These are phyloP conservation scores for Danio choprae DNA, from an alignment of 2,797 vertebrate species.

Conservation along the genomic window DNA sequence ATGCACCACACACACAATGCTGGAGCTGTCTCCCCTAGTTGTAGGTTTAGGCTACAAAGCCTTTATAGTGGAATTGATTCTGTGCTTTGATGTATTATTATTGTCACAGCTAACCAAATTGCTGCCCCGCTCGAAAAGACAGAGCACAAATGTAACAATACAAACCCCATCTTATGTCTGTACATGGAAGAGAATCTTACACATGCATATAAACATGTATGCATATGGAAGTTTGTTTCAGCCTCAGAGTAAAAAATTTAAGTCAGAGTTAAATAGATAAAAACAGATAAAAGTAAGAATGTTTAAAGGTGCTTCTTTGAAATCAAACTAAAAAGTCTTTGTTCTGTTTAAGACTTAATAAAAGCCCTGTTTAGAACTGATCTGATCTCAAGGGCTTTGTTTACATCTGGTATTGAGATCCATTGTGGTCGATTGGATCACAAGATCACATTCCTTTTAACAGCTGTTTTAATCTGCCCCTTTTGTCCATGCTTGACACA, in stretches of 20 bases:
- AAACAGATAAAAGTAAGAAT: too few relatives aligned
- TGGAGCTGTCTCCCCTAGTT: slow-evolving; percentile 35
- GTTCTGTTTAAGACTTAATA: too few relatives aligned
- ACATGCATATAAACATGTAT: background rate
- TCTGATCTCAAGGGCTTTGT: too few relatives aligned
- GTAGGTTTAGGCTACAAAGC: slow-evolving; percentile 46
- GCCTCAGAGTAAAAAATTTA: background rate
- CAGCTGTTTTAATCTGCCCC: too few relatives aligned
- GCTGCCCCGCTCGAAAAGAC: slow-evolving; percentile 43
- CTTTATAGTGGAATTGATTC: slow-evolving; percentile 61
- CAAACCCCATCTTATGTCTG: slow-evolving; percentile 21
- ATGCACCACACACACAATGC: slow-evolving; percentile 17
- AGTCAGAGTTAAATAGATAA: background rate
- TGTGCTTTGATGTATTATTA: slow-evolving; percentile 59
- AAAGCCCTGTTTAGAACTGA: too few relatives aligned
- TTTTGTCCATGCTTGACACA: too few relatives aligned
- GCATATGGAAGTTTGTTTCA: background rate
- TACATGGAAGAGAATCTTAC: background rate
- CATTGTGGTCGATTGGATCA: too few relatives aligned
- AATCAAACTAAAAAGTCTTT: too few relatives aligned
- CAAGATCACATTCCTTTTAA: too few relatives aligned
- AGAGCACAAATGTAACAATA: slow-evolving; percentile 29
- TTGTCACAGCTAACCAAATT: slow-evolving; percentile 60
- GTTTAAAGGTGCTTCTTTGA: too few relatives aligned
- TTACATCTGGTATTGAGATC: too few relatives aligned